These are phyloP conservation scores for Aphaenogaster rudis DNA, from an alignment of 1,140 invertebrate genomes.

Conservation along the genomic window DNA sequence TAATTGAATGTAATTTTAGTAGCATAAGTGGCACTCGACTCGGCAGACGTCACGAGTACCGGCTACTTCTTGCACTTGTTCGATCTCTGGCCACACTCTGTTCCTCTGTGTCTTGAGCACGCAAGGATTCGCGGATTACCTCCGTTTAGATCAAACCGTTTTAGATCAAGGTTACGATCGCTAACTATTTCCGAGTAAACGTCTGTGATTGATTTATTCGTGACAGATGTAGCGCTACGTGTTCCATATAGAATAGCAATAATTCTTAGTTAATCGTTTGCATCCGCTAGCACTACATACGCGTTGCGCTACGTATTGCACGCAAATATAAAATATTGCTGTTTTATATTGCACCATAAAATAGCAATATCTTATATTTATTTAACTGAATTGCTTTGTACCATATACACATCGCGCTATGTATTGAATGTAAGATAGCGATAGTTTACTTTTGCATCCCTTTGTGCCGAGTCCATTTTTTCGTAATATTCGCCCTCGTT, in stretches of 20 bases:
- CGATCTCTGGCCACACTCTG: conserved; percentile 75
- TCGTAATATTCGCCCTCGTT: conserved; percentile 37
- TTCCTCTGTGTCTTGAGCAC: conserved; percentile 70
- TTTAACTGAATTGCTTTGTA: neutral
- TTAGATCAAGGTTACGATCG: conserved; percentile 75
- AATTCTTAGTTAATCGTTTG: conserved; percentile 48
- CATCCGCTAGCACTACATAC: neutral
- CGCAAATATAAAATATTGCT: neutral
- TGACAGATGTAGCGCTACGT: conserved; percentile 25
- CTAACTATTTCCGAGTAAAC: conserved; percentile 57
- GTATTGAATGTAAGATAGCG: neutral
- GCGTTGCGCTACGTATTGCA: neutral
- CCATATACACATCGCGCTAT: neutral
- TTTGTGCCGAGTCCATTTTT: neutral
- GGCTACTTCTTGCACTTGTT: conserved; percentile 81
- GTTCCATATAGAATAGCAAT: conserved; percentile 32
- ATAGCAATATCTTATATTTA: neutral
- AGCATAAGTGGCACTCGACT: conserved; percentile 86
- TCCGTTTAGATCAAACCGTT: conserved; percentile 63
- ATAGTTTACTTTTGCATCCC: conserved; percentile 1
- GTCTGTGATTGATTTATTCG: conserved; percentile 48
- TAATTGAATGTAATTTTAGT: conserved; percentile 87
- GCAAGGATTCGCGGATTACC: conserved; percentile 63
- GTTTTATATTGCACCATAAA: neutral
- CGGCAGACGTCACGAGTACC: conserved; percentile 86